phyloP scores from a whole-genome alignment of 2,113 vertebrate genomes.

The Oreocharis arfaki region DNA sequence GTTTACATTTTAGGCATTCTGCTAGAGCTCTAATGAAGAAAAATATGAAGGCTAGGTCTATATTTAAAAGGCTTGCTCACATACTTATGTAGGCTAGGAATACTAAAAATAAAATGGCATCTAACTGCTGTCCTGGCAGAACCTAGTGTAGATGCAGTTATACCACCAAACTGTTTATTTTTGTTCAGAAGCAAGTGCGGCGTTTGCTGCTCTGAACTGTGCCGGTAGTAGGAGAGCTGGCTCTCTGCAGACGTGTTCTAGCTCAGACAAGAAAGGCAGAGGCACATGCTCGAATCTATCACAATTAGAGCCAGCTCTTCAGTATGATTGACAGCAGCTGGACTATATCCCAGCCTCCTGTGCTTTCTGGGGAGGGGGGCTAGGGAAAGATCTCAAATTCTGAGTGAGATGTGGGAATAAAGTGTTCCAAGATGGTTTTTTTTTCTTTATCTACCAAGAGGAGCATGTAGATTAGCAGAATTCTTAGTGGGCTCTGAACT shows the following conservation, averaged over 20 bases:
- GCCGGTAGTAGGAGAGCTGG: background rate
- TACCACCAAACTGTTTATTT: slow-evolving; percentile 48
- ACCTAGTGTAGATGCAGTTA: background rate
- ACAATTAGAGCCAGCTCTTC: slow-evolving; percentile 21
- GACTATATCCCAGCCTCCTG: slow-evolving; percentile 24
- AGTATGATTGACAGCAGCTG: slow-evolving; percentile 39
- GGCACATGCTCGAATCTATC: background rate
- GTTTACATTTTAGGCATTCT: background rate
- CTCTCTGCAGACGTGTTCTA: background rate
- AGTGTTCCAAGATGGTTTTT: background rate
- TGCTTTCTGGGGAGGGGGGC: background rate
- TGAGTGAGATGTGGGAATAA: background rate
- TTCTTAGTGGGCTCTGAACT: background rate
- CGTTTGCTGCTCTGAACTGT: background rate
- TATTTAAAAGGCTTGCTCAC: slow-evolving; percentile 48
- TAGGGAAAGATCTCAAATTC: background rate
- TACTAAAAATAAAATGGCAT: slow-evolving; percentile 48
- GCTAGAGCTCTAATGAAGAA: slow-evolving; percentile 33
- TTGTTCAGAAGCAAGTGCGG: background rate
- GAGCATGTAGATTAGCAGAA: background rate
- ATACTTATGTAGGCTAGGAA: slow-evolving; percentile 47
- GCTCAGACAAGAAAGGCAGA: slow-evolving; percentile 6
- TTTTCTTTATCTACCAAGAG: background rate
- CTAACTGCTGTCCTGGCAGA: slow-evolving; percentile 44
- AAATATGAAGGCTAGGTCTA: slow-evolving; percentile 28